These are phyloP conservation scores for Choristoneura fumiferana DNA, from an alignment of 1,140 invertebrate species.

Conservation along the genomic window DNA sequence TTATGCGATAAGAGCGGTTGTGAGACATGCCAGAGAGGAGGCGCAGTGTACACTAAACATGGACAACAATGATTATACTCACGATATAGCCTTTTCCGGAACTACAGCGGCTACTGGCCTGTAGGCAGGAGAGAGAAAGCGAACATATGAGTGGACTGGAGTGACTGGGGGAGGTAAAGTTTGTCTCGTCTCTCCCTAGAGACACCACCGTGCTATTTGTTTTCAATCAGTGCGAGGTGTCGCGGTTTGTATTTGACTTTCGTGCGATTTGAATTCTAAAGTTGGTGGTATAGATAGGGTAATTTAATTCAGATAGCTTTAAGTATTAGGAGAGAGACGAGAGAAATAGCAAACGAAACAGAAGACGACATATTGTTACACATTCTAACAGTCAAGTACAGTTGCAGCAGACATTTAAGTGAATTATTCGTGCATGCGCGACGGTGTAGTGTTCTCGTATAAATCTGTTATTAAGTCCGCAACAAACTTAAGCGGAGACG, in stretches of 20 bases:
- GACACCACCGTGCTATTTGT: conserved; percentile 16
- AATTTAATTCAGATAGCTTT: neutral
- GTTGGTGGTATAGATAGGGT: neutral
- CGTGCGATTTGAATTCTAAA: conserved; percentile 22
- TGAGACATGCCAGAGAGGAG: conserved; percentile 37
- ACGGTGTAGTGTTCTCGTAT: conserved; percentile 16
- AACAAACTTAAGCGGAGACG: conserved; percentile 20
- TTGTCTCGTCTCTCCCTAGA: conserved; percentile 45
- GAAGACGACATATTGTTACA: conserved; percentile 33
- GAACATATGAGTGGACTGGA: conserved; percentile 73
- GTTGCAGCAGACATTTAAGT: conserved; percentile 39
- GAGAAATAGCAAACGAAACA: conserved; percentile 41
- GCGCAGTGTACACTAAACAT: conserved; percentile 41
- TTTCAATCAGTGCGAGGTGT: conserved; percentile 17
- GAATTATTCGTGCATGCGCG: conserved; percentile 34
- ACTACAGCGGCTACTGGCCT: conserved; percentile 92
- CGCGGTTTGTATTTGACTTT: conserved; percentile 12
- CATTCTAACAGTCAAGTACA: conserved; percentile 42
- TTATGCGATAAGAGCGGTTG: conserved; percentile 24
- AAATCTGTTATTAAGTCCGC: conserved; percentile 14
- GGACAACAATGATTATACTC: conserved; percentile 81
- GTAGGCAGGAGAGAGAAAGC: conserved; percentile 79
- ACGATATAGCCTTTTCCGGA: conserved; percentile 94
- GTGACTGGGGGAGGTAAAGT: conserved; percentile 48
- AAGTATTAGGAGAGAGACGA: conserved; percentile 32